A percentile compares a stretch with the other conserved stretches of the same genome.
These are phyloP conservation scores for Medauroidea extradentata DNA, from an alignment of 1,140 invertebrate genomes.

Conservation along the genomic window DNA sequence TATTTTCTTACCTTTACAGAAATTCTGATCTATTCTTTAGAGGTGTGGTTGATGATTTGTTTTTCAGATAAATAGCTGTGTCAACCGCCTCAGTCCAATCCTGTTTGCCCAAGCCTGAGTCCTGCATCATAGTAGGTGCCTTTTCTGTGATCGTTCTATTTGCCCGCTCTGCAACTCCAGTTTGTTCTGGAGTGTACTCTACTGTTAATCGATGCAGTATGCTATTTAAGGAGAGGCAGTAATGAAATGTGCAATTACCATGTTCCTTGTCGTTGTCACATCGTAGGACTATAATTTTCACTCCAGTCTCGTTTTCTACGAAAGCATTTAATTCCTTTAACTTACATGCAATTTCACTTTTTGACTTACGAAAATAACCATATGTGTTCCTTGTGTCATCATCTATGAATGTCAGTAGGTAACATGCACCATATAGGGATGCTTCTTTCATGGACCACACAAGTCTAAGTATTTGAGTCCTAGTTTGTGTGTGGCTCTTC, in stretches of 20 bases:
- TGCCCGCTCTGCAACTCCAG: slow-evolving; percentile 15
- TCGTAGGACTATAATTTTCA: not conserved
- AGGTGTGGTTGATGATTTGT: not conserved
- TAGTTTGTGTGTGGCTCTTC: not conserved
- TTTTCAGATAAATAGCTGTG: slow-evolving; percentile 7
- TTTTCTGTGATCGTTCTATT: slow-evolving; percentile 13
- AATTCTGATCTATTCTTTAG: not conserved
- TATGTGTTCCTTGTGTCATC: slow-evolving; percentile 26
- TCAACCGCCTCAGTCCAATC: not conserved
- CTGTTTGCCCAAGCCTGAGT: slow-evolving; percentile 18
- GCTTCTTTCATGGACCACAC: slow-evolving; percentile 31
- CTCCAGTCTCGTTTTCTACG: not conserved
- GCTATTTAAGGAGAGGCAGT: slow-evolving; percentile 11
- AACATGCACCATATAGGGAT: slow-evolving; percentile 32
- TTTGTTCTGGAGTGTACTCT: slow-evolving; percentile 4
- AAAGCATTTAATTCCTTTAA: not conserved
- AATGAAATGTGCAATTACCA: no score
- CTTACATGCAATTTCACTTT: not conserved
- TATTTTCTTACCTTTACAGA: not conserved
- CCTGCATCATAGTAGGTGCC: not conserved
- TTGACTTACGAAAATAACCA: slow-evolving; percentile 14
- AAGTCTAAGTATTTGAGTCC: slow-evolving; percentile 31
- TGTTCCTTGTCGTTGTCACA: no score
- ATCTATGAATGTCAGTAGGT: slow-evolving; percentile 40
- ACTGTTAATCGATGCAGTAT: no score